phyloP scores from a whole-genome alignment of 35 echinoderm and acorn worm species.

The Ophiothrix spiculata region DNA sequence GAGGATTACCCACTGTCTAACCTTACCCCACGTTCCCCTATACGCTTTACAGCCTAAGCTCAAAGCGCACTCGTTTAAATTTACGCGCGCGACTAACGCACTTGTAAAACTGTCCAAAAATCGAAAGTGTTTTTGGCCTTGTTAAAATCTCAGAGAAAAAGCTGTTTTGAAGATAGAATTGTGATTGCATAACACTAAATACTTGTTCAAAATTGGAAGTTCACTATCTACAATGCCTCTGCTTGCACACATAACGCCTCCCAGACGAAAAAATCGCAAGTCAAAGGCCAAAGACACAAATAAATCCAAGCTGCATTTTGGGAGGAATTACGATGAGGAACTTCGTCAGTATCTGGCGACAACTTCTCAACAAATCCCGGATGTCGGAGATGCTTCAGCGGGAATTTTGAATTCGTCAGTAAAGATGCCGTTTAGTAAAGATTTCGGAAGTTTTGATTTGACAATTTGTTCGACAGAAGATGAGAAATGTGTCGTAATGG shows the following conservation, averaged over 20 bases:
- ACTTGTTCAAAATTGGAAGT: neutral
- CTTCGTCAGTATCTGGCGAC: neutral
- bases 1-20: no score
- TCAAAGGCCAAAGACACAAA: neutral
- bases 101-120: no score
- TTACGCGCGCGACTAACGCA: no score
- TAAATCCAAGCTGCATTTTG: neutral
- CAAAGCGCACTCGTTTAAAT: no score
- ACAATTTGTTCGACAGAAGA: conserved; percentile 74
- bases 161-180: no score
- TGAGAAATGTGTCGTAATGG: conserved; percentile 69
- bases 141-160: no score
- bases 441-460: conserved; percentile 88
- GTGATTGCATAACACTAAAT: no score
- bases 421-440: conserved; percentile 65
- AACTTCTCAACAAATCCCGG: neutral
- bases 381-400: neutral
- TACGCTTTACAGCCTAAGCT: no score
- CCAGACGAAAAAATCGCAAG: neutral
- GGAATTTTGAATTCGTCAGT: neutral
- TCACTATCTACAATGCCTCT: neutral
- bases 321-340: neutral
- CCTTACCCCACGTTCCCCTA: no score
- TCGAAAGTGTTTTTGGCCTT: no score
- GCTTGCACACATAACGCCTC: neutral